phyloP scores from a whole-genome alignment of 2,888 invertebrate species.

The Nemotelus nigrinus region DNA sequence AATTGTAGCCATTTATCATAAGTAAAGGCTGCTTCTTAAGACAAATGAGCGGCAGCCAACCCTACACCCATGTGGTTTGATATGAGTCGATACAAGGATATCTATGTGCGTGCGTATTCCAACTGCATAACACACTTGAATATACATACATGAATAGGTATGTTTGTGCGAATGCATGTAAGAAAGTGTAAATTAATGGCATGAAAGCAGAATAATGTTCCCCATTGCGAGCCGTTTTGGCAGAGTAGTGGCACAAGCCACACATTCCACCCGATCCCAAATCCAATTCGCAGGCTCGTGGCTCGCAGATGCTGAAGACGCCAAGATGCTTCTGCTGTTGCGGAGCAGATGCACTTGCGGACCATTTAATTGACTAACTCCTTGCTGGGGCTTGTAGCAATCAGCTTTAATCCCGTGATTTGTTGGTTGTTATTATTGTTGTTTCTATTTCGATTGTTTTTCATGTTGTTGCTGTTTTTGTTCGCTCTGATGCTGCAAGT shows the following conservation, averaged over 20 bases:
- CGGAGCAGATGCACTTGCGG: conserved; percentile 33
- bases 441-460: conserved; percentile 7
- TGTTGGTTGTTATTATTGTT: conserved; percentile 23
- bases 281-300: conserved; percentile 16
- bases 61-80: neutral
- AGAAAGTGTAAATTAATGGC: conserved; percentile 34
- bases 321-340: neutral
- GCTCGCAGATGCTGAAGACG: conserved; percentile 2
- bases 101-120: neutral
- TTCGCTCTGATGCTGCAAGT: too few relatives aligned
- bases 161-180: neutral
- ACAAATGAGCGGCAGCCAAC: neutral
- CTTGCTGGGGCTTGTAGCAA: conserved; percentile 16
- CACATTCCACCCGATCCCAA: neutral
- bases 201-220: conserved; percentile 27
- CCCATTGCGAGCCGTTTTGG: conserved; percentile 17
- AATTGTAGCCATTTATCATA: conserved; percentile 41
- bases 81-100: neutral
- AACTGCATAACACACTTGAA: neutral
- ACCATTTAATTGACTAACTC: conserved; percentile 40
- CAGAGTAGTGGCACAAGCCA: conserved; percentile 3
- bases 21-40: conserved; percentile 34
- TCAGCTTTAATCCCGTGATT: conserved; percentile 35
- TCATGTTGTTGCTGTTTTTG: neutral
- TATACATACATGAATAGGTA: neutral